Conservation (phyloP, 2,888 invertebrate species). For the Unio pictorum region DNA sequence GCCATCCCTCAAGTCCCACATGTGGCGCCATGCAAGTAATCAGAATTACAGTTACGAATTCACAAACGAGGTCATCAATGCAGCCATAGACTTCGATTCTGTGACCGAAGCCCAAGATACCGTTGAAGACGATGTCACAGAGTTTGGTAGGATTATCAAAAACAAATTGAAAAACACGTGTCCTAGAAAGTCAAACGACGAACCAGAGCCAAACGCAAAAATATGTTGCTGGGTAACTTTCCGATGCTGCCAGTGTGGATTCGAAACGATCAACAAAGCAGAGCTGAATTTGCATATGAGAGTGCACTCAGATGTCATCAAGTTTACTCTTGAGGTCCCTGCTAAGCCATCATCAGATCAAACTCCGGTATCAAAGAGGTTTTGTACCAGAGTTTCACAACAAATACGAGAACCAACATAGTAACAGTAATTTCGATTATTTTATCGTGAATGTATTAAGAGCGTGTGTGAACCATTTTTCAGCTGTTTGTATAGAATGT, state of each 20-base stretch:
- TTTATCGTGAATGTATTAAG: too few species aligned
- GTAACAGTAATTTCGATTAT: too few species aligned
- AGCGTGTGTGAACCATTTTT: too few species aligned
- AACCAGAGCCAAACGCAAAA: conserved; percentile 27
- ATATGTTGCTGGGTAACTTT: conserved; percentile 66
- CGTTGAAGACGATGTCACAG: conserved; percentile 31
- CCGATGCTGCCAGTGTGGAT: conserved; percentile 70
- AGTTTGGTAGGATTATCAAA: conserved; percentile 31
- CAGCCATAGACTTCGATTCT: conserved; percentile 67
- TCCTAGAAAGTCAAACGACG: conserved; percentile 29
- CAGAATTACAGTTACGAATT: conserved; percentile 68
- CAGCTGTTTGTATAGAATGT: too few species aligned
- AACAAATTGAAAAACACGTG: conserved; percentile 44
- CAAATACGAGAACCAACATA: too few species aligned
- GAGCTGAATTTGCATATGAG: conserved; percentile 67
- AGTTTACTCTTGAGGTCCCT: conserved; percentile 57
- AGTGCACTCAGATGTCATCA: conserved; percentile 64
- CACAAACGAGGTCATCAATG: conserved; percentile 69
- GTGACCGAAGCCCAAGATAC: conserved; percentile 47
- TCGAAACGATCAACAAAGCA: conserved; percentile 66
- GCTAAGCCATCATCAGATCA: background rate
- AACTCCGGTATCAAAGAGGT: too few species aligned
- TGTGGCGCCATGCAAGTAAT: conserved; percentile 70
- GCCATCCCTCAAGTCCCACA: conserved; percentile 70
- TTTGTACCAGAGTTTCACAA: too few species aligned